Conservation (phyloP, 2,797 vertebrate genomes). For the Rallus crepitans region DNA sequence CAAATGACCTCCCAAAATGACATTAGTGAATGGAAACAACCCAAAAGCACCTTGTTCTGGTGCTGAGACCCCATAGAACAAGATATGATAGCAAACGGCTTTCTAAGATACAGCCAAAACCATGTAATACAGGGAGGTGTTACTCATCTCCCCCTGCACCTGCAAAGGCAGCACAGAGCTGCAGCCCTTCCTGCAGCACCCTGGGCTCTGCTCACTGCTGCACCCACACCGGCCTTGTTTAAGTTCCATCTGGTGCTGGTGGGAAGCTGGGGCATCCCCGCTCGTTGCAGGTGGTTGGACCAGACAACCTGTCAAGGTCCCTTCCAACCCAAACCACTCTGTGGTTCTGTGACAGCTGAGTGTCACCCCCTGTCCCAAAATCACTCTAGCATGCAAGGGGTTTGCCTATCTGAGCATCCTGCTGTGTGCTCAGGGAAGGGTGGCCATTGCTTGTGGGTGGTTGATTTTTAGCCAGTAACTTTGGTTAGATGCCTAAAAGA, state of each 20-base stretch:
- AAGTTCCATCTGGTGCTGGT: rapidly evolving
- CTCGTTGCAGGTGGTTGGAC: no score
- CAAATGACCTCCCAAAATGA: background rate
- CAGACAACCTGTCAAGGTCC: no score
- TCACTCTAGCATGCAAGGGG: rapidly evolving
- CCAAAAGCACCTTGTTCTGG: background rate
- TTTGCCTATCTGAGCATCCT: background rate
- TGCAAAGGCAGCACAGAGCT: background rate
- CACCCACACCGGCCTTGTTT: background rate
- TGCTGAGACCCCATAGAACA: background rate
- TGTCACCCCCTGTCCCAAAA: background rate
- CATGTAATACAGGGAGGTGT: rapidly evolving
- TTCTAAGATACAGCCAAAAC: background rate
- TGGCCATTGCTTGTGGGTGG: rapidly evolving
- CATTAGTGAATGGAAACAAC: background rate
- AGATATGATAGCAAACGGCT: background rate
- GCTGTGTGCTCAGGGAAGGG: rapidly evolving
- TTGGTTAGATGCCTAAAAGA: background rate
- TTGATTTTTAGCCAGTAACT: background rate
- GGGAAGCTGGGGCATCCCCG: background rate
- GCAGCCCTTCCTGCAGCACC: rapidly evolving
- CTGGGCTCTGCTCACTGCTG: background rate
- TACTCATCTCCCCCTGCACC: background rate
- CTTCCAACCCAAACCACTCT: no score
- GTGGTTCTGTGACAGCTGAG: background rate